Percentiles rank a stretch among this genome's conserved stretches.
These are phyloP conservation scores for Apteryx mantelli DNA, from an alignment of 2,113 vertebrate genomes.

Conservation along the genomic window DNA sequence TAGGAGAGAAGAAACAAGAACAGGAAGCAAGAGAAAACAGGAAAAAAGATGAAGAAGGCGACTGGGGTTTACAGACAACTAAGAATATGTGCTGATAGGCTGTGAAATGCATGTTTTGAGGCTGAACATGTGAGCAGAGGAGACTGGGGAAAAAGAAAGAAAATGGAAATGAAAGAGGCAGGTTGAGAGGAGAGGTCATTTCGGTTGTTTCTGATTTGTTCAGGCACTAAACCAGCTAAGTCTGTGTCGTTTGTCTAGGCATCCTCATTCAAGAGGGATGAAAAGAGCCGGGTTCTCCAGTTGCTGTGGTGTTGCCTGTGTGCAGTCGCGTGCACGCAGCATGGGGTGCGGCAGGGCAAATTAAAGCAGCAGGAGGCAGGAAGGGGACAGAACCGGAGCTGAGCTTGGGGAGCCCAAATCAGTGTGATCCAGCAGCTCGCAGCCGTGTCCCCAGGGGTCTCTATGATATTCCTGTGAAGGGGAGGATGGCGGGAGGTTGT, in stretches of 20 bases:
- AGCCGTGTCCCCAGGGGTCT: conserved; percentile 62
- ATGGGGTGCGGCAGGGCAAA: background rate
- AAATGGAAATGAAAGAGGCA: background rate
- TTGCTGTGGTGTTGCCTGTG: background rate
- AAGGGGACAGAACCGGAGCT: background rate
- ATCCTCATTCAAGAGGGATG: background rate
- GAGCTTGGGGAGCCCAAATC: conserved; percentile 14
- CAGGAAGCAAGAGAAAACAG: background rate
- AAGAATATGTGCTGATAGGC: background rate
- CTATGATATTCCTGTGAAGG: conserved; percentile 64
- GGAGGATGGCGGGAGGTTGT: conserved; percentile 70
- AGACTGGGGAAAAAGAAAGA: background rate
- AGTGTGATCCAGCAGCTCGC: conserved; percentile 50
- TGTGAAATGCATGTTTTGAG: conserved; percentile 4
- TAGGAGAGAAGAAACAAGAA: background rate
- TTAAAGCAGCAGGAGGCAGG: background rate
- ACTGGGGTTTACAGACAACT: background rate
- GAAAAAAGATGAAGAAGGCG: background rate
- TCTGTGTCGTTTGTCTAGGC: background rate
- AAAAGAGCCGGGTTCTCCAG: background rate
- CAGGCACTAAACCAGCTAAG: conserved; percentile 2
- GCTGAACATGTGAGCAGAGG: background rate
- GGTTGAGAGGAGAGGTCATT: background rate
- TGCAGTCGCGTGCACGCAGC: background rate
- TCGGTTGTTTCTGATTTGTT: background rate